A percentile compares a stretch with the other conserved stretches of the same genome.
These are phyloP conservation scores for Timema cristinae DNA, from an alignment of 2,888 invertebrate species.

Conservation along the genomic window DNA sequence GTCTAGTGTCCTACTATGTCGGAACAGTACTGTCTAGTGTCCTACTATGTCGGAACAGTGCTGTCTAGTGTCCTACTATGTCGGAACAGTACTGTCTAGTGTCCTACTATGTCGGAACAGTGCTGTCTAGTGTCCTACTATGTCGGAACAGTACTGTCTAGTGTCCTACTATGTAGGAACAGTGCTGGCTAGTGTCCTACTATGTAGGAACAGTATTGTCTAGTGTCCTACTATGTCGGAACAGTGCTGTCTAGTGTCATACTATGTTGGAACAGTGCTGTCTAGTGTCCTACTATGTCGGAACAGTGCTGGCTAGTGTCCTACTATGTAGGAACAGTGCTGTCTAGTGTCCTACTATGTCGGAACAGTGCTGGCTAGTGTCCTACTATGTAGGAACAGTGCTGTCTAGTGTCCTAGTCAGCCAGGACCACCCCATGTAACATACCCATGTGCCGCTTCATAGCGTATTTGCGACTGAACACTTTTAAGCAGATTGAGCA, in stretches of 20 bases:
- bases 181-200: background rate
- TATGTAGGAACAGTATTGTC: background rate
- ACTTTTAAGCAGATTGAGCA: slow-evolving; percentile 59
- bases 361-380: background rate
- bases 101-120: no score
- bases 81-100: no score
- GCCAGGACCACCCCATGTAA: slow-evolving; percentile 16
- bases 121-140: no score
- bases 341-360: no score
- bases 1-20: background rate
- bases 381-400: background rate
- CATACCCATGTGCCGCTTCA: slow-evolving; percentile 36
- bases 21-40: no score
- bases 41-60: no score
- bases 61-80: no score
- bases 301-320: no score
- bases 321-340: no score
- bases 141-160: background rate
- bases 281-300: no score
- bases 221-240: background rate
- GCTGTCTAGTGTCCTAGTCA: background rate
- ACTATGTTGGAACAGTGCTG: no score
- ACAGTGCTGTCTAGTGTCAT: no score
- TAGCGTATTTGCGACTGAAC: slow-evolving; percentile 48
- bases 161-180: background rate